These are phyloP conservation scores for Dermatophagoides farinae DNA, from an alignment of 1,140 invertebrate genomes.

Conservation along the genomic window DNA sequence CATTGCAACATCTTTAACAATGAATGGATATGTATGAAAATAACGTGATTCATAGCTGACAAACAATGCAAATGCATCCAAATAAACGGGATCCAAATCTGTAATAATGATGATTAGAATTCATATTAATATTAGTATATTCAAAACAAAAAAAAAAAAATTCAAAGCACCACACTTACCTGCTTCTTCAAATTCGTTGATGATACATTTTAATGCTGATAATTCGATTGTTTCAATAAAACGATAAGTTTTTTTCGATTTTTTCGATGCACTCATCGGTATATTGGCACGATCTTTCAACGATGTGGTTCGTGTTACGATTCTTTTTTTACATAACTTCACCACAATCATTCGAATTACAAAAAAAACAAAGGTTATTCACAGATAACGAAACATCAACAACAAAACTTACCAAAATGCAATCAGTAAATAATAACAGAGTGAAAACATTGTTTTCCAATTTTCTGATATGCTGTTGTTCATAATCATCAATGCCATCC, in stretches of 20 bases:
- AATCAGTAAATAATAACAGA: conserved; percentile 79
- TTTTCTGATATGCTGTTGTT: not conserved
- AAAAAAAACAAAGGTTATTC: conserved; percentile 24
- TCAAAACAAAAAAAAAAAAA: not conserved
- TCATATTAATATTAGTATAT: not conserved
- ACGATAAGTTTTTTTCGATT: conserved; percentile 10
- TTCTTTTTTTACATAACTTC: conserved; percentile 54
- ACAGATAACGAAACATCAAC: not conserved
- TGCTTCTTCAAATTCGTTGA: not conserved
- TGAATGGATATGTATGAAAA: conserved; percentile 2
- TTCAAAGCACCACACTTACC: not conserved
- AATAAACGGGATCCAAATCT: not conserved
- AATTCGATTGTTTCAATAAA: conserved; percentile 11
- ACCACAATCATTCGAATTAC: not conserved
- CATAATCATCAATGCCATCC: not conserved
- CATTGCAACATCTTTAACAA: not conserved
- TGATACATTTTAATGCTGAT: not conserved
- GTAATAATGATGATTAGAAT: not conserved
- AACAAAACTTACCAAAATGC: conserved; percentile 46
- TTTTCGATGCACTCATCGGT: not conserved
- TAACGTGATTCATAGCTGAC: not conserved
- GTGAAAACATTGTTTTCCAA: conserved; percentile 31
- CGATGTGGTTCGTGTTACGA: conserved; percentile 43
- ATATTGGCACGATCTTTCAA: not conserved
- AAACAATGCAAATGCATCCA: not conserved